Conservation (phyloP, 2,113 vertebrate genomes). For the Riparia riparia region DNA sequence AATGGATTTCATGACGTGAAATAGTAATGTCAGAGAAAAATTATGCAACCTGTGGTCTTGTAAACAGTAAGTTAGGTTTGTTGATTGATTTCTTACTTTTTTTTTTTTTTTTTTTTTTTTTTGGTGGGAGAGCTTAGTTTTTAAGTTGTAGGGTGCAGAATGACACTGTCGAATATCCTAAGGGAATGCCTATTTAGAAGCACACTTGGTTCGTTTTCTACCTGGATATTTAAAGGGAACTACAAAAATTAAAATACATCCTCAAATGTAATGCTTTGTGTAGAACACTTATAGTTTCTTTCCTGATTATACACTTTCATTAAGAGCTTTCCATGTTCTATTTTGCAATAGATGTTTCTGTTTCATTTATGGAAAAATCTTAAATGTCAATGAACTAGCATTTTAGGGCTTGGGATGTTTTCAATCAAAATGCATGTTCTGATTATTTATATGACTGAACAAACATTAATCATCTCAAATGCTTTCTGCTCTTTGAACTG, state of each 20-base stretch:
- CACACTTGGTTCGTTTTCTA: not conserved
- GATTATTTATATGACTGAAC: conserved; percentile 50
- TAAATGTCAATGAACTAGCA: not conserved
- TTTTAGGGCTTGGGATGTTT: not conserved
- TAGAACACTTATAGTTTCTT: not conserved
- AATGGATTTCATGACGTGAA: not conserved
- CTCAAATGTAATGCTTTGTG: not conserved
- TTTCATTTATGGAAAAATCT: conserved; percentile 5
- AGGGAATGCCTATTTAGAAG: not conserved
- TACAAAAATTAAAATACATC: not conserved
- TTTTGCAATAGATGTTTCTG: not conserved
- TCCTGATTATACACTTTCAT: not conserved
- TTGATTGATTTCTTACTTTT: not conserved
- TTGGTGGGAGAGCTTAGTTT: not conserved
- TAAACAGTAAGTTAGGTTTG: not conserved
- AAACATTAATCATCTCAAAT: conserved; percentile 60
- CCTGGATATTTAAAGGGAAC: not conserved
- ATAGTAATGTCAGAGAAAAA: not conserved
- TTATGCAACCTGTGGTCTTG: not conserved
- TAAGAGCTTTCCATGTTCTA: not conserved
- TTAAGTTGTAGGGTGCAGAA: conserved; percentile 28
- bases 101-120: not conserved
- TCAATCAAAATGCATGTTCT: conserved; percentile 7
- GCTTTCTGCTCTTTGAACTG: conserved; percentile 36
- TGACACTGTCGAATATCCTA: not conserved